These are phyloP conservation scores for Megalops atlanticus DNA, from an alignment of 2,113 vertebrate genomes.

Conservation along the genomic window DNA sequence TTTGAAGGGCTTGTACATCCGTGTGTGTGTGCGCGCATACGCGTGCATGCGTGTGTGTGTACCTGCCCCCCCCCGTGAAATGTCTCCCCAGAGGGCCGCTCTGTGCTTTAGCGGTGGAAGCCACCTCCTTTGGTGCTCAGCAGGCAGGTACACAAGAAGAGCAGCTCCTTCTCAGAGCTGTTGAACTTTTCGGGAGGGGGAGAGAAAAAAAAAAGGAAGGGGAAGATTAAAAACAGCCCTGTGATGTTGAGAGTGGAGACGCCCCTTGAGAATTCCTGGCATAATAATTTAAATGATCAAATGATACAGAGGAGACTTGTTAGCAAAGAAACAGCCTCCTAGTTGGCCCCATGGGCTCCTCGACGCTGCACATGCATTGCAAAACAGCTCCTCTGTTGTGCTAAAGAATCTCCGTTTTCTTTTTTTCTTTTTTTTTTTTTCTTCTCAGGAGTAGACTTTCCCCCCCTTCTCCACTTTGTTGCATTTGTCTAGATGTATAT, in stretches of 20 bases:
- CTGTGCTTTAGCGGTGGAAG: constrained; percentile 71
- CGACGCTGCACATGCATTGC: constrained; percentile 77
- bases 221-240: constrained; percentile 81
- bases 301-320: constrained; percentile 85
- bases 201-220: constrained; percentile 71
- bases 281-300: constrained; percentile 88
- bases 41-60: constrained; percentile 18
- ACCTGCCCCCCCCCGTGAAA: constrained; percentile 54
- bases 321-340: constrained; percentile 81
- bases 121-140: constrained; percentile 74
- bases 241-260: constrained; percentile 78
- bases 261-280: constrained; percentile 80
- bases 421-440: constrained; percentile 41
- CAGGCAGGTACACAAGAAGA: constrained; percentile 79
- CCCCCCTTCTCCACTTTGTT: constrained; percentile 58
- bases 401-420: constrained; percentile 70
- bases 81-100: constrained; percentile 70
- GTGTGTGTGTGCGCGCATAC: constrained; percentile 27
- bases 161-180: constrained; percentile 68
- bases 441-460: constrained; percentile 64
- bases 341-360: constrained; percentile 79
- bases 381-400: constrained; percentile 82
- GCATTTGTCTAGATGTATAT: constrained; percentile 65
- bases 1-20: constrained; percentile 61
- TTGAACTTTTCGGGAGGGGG: constrained; percentile 53